Evolutionary conservation across 2,888 invertebrate genomes (phyloP), one percentile per base, ranked within the genome.

Genomic region (Tenodera sinensis): DNA sequence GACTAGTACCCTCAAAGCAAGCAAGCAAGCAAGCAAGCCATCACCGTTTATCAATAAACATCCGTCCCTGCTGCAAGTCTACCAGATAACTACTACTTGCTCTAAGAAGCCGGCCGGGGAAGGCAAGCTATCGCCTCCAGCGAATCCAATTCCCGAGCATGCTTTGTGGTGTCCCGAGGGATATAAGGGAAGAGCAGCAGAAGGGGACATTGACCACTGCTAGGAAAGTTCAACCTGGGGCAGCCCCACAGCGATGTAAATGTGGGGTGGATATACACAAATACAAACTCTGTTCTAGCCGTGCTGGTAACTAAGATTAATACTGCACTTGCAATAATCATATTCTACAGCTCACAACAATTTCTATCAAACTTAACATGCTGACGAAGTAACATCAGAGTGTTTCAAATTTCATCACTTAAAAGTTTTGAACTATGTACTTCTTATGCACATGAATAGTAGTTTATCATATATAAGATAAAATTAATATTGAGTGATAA

Each of bases 61-160:
- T 85, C 47, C 85, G 85, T n/a, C 47, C 47, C 42, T 42, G 42
- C 42, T 42, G 42, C 42, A 42, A 42, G 42, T 42, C 42, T 42
- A 71, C 54, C 20, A 71, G 54, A 71, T 71, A 71, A 71, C 54
- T 71, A 71, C 54, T 71, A 25, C 54, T 15, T 20, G 54, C 54
- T 71, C 54, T 71, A 71, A 71, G 54, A 71, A 71, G 54, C 54
- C 54, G 54, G 54, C 54, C 54, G 54, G 54, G 28, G 85, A 85
- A 42, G 88, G 83, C 30, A 83, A 30, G 88, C 83, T 83, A 30
- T 28, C 54, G 54, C 54, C 54, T 71, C 28, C 47, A 84, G 87
- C 54, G 88, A 88, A 89, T 87, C 89, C 89, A 89, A 89, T 89
- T 89, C 89, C 84, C 87, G 87, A 81, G 83, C 34, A 89, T 89